Evolutionary conservation across 2,797 vertebrate genomes (phyloP).

Genomic region (Urocyon cinereoargenteus): DNA sequence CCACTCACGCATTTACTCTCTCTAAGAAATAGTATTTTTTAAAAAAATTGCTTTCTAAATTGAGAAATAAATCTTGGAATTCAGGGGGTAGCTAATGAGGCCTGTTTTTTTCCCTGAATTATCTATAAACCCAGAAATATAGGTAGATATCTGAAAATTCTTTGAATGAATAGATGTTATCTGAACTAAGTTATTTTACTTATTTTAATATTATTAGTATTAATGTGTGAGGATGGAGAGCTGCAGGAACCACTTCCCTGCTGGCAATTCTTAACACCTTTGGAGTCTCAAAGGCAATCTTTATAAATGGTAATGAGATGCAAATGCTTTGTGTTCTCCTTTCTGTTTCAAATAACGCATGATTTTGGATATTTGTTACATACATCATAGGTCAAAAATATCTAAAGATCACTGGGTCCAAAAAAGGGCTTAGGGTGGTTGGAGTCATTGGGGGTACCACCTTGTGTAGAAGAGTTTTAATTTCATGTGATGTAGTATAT

Average conservation of each 20-base stretch:
- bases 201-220: conserved; percentile 46
- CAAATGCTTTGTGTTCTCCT: conserved; percentile 51
- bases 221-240: not conserved
- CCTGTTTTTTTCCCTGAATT: conserved; percentile 2
- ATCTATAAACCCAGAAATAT: not conserved
- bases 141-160: not conserved
- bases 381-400: conserved; percentile 50
- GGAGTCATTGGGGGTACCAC: conserved; percentile 23
- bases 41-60: not conserved
- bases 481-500: conserved; percentile 72
- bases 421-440: not conserved
- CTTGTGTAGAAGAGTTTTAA: conserved; percentile 72
- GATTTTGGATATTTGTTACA: conserved; percentile 58
- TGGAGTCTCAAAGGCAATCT: conserved; percentile 71
- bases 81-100: not conserved
- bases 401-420: conserved; percentile 30
- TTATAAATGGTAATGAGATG: conserved; percentile 71
- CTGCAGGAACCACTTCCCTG: not conserved
- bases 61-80: conserved; percentile 21
- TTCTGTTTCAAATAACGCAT: conserved; percentile 64
- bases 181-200: not conserved
- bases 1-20: not conserved
- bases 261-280: conserved; percentile 25
- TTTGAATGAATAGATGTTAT: conserved; percentile 49
- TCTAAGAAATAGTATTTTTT: not conserved